Percentiles rank a stretch among this genome's conserved stretches.
These are phyloP conservation scores for Xenopus petersii DNA, from an alignment of 2,797 vertebrate species.

Conservation along the genomic window DNA sequence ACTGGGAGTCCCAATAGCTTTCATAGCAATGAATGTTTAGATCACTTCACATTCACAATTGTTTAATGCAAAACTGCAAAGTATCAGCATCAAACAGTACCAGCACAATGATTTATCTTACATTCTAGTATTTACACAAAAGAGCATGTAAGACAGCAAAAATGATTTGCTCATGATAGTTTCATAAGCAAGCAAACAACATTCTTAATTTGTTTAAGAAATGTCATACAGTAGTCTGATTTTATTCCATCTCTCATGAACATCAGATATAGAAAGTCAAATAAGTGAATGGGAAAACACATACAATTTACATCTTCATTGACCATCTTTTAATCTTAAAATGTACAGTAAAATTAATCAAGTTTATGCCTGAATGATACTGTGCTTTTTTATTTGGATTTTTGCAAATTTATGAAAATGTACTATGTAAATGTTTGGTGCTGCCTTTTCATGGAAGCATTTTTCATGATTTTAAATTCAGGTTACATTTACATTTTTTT, in stretches of 20 bases:
- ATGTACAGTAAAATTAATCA: too few relatives aligned
- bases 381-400: not conserved
- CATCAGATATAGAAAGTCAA: too few relatives aligned
- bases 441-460: conserved; percentile 59
- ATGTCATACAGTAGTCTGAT: too few relatives aligned
- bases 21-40: conserved; percentile 56
- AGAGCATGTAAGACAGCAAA: too few relatives aligned
- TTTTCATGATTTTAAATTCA: conserved; percentile 75
- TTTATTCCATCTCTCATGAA: too few relatives aligned
- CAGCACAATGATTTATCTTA: conserved; percentile 62
- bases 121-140: conserved; percentile 19
- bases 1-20: conserved; percentile 59
- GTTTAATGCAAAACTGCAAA: conserved; percentile 63
- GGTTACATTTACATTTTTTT: conserved; percentile 73
- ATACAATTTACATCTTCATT: too few relatives aligned
- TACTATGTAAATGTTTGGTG: conserved; percentile 57
- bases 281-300: too few relatives aligned
- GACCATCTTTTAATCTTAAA: too few relatives aligned
- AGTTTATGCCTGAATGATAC: not conserved
- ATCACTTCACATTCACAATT: conserved; percentile 52
- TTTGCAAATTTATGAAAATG: conserved; percentile 52
- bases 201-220: too few relatives aligned
- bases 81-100: conserved; percentile 61
- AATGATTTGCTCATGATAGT: too few relatives aligned
- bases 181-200: too few relatives aligned